phyloP scores from a whole-genome alignment of 2,888 invertebrate genomes.

The Stegophylla sp. region DNA sequence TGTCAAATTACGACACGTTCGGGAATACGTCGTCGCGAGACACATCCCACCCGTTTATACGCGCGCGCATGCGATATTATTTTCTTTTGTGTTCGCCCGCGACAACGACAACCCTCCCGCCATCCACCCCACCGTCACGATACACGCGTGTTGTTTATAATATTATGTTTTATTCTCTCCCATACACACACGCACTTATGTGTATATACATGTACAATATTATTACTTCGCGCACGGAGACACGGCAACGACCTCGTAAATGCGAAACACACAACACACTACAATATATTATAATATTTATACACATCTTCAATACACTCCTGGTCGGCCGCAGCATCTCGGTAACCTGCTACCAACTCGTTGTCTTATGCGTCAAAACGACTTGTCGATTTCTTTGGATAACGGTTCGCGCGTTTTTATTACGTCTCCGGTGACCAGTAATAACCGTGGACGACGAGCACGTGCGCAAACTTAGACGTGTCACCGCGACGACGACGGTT shows the following conservation, averaged over 20 bases:
- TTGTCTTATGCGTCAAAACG: too few species aligned
- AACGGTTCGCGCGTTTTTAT: constrained; percentile 23
- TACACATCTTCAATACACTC: not conserved
- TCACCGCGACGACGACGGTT: too few species aligned
- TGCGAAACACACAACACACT: too few species aligned
- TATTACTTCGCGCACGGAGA: not conserved
- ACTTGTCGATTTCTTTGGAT: not conserved
- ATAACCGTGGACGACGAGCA: not conserved
- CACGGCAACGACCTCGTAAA: not conserved
- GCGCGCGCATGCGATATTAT: not conserved
- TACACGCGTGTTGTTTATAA: not conserved
- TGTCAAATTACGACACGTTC: constrained; percentile 18
- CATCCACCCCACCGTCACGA: not conserved
- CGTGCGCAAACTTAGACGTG: too few species aligned
- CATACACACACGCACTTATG: not conserved
- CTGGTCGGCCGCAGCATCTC: too few species aligned
- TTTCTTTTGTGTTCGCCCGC: not conserved
- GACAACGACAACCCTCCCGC: too few species aligned
- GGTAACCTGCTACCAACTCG: too few species aligned
- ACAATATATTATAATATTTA: too few species aligned
- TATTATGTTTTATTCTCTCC: not conserved
- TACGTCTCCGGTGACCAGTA: not conserved
- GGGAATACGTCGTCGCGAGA: not conserved
- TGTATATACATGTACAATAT: too few species aligned
- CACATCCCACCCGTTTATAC: not conserved